Conservation (phyloP, 2,113 vertebrate species). For the Lepus timidus region DNA sequence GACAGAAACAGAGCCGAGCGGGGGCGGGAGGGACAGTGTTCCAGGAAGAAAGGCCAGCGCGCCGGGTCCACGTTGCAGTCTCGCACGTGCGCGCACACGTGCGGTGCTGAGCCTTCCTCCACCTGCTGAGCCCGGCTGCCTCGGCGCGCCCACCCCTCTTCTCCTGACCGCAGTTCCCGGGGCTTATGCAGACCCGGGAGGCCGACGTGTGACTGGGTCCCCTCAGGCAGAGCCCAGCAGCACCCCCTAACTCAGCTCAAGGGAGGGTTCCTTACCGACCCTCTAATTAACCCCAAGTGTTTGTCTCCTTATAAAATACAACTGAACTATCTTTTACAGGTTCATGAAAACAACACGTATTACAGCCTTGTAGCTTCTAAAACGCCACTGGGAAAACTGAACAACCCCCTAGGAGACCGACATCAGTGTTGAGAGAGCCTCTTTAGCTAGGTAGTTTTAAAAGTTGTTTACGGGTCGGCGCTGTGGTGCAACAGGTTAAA, state of each 20-base stretch:
- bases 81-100: too few species aligned
- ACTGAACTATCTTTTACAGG: not conserved
- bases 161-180: not conserved
- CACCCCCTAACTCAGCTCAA: not conserved
- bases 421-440: not conserved
- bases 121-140: not conserved
- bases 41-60: not conserved
- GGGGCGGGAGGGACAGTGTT: not conserved
- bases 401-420: not conserved
- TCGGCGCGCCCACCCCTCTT: not conserved
- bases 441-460: not conserved
- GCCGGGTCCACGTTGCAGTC: too few species aligned
- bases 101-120: not conserved
- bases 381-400: not conserved
- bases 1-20: not conserved
- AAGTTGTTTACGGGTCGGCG: not conserved
- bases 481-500: too few species aligned
- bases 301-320: constrained; percentile 22
- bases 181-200: not conserved
- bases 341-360: not conserved
- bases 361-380: not conserved
- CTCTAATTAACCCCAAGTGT: not conserved
- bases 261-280: not conserved
- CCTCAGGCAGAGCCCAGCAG: too few species aligned
- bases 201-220: too few species aligned